Conservation (phyloP, 92 coral and sea anemone genomes). For the Anthopleura xanthogrammica region DNA sequence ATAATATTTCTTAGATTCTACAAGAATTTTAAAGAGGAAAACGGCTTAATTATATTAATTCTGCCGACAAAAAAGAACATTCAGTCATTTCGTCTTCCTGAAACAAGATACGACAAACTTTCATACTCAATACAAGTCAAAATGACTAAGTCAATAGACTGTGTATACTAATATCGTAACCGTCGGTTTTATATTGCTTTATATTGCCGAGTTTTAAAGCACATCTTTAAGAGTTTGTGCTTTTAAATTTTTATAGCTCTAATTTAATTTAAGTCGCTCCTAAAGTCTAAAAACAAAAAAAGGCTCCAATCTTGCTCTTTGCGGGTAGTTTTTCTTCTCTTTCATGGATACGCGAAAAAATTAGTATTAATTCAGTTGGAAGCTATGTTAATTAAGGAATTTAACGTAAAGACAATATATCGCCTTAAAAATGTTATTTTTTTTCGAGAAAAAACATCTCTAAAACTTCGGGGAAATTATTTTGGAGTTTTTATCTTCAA, state of each 20-base stretch:
- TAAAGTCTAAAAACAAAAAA: neutral
- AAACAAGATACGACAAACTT: neutral
- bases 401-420: too few species aligned
- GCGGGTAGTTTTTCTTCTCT: neutral
- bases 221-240: neutral
- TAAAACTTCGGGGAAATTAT: neutral
- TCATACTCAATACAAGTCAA: neutral
- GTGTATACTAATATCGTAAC: neutral
- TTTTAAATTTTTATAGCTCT: neutral
- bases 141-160: neutral
- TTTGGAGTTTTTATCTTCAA: neutral
- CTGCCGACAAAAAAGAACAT: neutral
- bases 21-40: neutral
- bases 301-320: neutral
- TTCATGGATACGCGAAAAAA: neutral
- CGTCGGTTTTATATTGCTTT: neutral
- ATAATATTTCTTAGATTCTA: neutral
- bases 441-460: too few species aligned
- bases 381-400: neutral
- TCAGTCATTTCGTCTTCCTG: neutral
- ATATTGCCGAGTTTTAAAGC: neutral
- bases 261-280: too few species aligned
- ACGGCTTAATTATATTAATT: neutral
- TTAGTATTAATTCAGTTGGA: neutral
- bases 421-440: neutral